phyloP scores from a whole-genome alignment of 1,140 invertebrate genomes.

The Drosophila kurseongensis region DNA sequence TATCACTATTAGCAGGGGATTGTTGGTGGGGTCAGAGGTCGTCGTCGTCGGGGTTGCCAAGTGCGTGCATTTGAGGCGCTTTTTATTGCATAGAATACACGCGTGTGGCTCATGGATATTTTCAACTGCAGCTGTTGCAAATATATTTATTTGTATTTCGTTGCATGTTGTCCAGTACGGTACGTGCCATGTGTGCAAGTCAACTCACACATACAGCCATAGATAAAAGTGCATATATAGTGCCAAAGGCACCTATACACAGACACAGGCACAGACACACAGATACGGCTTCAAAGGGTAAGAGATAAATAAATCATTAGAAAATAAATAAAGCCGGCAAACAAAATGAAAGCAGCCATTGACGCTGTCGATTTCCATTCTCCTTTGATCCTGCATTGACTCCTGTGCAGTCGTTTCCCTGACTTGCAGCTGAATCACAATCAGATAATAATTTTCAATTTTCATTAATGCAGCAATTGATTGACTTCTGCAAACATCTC shows the following conservation, averaged over 20 bases:
- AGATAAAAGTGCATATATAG: background rate
- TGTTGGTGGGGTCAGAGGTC: background rate
- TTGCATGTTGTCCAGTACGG: constrained; percentile 58
- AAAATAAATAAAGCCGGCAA: constrained; percentile 58
- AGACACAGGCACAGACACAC: background rate
- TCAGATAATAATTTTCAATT: constrained; percentile 44
- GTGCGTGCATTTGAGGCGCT: constrained; percentile 66
- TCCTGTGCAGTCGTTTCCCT: constrained; percentile 1
- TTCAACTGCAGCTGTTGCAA: constrained; percentile 80
- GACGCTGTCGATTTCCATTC: constrained; percentile 7
- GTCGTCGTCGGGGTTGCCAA: constrained; percentile 2
- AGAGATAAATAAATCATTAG: constrained; percentile 63
- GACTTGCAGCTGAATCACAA: constrained; percentile 6
- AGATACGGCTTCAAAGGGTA: constrained; percentile 31
- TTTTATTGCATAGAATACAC: constrained; percentile 62
- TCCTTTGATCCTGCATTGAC: constrained; percentile 21
- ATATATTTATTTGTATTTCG: constrained; percentile 78
- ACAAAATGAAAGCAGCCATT: constrained; percentile 40
- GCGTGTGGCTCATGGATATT: constrained; percentile 45
- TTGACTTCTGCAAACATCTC: background rate
- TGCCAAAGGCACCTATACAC: background rate
- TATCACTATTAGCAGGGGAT: constrained; percentile 50
- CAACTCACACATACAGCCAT: constrained; percentile 29
- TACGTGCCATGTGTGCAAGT: constrained; percentile 74
- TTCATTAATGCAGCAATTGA: constrained; percentile 33